Evolutionary conservation across 2,113 vertebrate genomes (phyloP).

Genomic region (Megaceryle torquata): DNA sequence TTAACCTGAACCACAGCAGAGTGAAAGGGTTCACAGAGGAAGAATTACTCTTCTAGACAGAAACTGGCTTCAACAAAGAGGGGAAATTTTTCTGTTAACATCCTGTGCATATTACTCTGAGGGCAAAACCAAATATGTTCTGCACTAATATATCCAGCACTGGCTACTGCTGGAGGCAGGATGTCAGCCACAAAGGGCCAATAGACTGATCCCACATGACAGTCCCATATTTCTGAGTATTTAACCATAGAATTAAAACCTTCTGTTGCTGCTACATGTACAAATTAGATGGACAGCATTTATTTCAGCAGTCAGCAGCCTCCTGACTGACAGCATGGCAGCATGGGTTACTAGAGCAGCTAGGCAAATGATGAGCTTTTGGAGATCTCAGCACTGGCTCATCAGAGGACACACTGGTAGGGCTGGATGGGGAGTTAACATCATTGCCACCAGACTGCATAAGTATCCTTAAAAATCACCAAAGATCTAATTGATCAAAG

Average conservation of each 20-base stretch:
- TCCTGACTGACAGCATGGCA: background rate
- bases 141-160: background rate
- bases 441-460: background rate
- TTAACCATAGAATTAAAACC: conserved; percentile 61
- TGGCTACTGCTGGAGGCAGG: conserved; percentile 41
- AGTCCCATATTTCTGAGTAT: conserved; percentile 20
- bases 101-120: background rate
- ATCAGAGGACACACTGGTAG: background rate
- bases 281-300: conserved; percentile 15
- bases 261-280: conserved; percentile 16
- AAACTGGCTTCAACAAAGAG: background rate
- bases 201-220: background rate
- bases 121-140: background rate
- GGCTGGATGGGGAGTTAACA: background rate
- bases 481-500: background rate
- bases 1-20: background rate
- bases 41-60: background rate
- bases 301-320: background rate
- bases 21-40: background rate
- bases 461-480: background rate
- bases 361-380: background rate
- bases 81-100: background rate
- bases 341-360: background rate
- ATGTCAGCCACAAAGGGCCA: conserved; percentile 32
- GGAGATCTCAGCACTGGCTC: background rate